phyloP scores from a whole-genome alignment of 2,113 vertebrate genomes.

The Chascanopsetta lugubris region DNA sequence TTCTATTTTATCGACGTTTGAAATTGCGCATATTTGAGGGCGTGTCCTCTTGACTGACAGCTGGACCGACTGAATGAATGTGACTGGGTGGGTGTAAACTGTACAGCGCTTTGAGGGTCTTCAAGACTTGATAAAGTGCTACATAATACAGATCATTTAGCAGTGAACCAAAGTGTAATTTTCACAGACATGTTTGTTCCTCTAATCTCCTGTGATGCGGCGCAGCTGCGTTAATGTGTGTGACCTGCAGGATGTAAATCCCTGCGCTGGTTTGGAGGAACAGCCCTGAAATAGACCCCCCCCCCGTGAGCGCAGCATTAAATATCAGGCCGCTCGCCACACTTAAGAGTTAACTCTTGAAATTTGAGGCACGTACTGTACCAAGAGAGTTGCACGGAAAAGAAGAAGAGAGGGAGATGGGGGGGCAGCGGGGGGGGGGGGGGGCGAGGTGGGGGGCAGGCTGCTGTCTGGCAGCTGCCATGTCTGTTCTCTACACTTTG shows the following conservation, averaged over 20 bases:
- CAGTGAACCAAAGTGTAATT: no score
- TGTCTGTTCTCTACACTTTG: conserved; percentile 67
- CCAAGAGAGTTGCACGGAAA: conserved; percentile 59
- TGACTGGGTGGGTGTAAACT: no score
- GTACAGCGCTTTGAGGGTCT: no score
- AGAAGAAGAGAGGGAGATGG: neutral
- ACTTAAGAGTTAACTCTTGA: conserved; percentile 68
- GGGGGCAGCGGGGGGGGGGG: conserved; percentile 1
- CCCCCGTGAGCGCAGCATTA: conserved; percentile 34
- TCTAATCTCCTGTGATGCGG: conserved; percentile 28
- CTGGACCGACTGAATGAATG: no score
- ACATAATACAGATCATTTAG: no score
- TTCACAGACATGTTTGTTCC: conserved; percentile 17
- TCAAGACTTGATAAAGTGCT: no score
- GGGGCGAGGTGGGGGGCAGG: conserved; percentile 3
- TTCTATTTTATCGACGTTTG: no score
- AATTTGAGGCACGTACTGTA: conserved; percentile 76
- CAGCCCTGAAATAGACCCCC: conserved; percentile 56
- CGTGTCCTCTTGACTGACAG: no score
- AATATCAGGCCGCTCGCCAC: conserved; percentile 60
- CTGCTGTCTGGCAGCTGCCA: conserved; percentile 72
- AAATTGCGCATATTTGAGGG: no score
- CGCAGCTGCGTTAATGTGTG: neutral
- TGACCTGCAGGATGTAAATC: neutral
- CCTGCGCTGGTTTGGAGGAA: conserved; percentile 1